Conservation (phyloP, 2,888 invertebrate species). For the Andrena hattorfiana region DNA sequence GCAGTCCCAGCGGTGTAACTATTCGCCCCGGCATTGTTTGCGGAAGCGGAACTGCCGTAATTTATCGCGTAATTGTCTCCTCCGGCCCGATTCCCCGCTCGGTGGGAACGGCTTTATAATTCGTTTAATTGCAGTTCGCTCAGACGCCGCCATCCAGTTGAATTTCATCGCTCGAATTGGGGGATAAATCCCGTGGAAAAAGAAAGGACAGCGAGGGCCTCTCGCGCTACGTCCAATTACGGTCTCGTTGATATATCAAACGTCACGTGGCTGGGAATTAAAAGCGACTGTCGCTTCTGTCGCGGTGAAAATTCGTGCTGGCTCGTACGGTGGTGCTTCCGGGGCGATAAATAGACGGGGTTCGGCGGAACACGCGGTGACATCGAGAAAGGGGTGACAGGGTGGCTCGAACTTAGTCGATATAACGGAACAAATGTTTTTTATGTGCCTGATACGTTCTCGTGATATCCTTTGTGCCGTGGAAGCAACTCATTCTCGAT, state of each 20-base stretch:
- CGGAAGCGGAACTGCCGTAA: conserved; percentile 58
- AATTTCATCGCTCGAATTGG: conserved; percentile 34
- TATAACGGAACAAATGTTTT: background rate
- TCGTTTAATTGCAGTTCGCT: conserved; percentile 49
- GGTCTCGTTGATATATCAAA: conserved; percentile 8
- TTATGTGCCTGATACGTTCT: background rate
- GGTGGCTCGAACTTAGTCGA: background rate
- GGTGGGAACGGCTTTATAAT: conserved; percentile 50
- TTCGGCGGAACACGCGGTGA: background rate
- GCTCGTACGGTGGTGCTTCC: conserved; percentile 1
- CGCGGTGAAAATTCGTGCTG: background rate
- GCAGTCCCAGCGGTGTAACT: background rate
- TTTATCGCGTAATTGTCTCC: conserved; percentile 67
- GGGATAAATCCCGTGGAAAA: background rate
- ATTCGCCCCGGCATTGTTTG: conserved; percentile 19
- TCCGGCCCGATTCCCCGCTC: conserved; percentile 18
- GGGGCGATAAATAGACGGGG: background rate
- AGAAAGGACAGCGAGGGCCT: background rate
- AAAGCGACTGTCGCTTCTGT: conserved; percentile 13
- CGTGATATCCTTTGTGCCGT: background rate
- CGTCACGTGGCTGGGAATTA: conserved; percentile 21
- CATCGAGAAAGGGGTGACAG: background rate
- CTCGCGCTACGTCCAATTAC: conserved; percentile 11
- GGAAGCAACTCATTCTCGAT: background rate
- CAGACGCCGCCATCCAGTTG: background rate